Evolutionary conservation across 37 sponge, comb jelly and placozoan species (phyloP), one percentile per base, ranked within the genome.

Genomic region (Ianthella basta): DNA sequence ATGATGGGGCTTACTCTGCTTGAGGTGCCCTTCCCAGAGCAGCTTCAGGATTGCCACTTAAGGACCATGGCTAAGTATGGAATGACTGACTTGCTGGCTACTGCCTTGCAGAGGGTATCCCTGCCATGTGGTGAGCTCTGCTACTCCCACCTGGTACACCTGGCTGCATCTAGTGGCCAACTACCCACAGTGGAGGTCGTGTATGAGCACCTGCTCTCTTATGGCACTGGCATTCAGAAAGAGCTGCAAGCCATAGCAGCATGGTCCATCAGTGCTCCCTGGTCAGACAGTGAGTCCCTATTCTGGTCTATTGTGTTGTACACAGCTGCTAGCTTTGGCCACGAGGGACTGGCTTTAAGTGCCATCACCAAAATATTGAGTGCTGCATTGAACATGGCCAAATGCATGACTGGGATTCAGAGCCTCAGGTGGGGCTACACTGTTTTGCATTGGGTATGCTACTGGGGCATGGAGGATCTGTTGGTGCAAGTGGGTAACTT

Each of bases 391-490:
- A 36, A 32, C 33, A 75, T 12, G 13, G 39, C 23, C 20, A 38
- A 41, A 53, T 40, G 44, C 40, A 24, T 75, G n/a, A 75, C 53
- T 16, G n/a, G 10, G 44, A 14, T 75, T 19, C 27, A n/a, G 27
- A 18, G 55, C 53, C 1, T 2, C 54, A 50, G 39, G 23, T 13
- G 3, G 50, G 50, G 53, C 54, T 19, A 24, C 38, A 41, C 78
- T n/a, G 56, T 86, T 15, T 60, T 94, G 25, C 32, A 87, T 59
- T 86, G 79, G 67, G 79, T 81, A 37, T 90, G 94, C 66, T 94
- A 83, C 72, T 90, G 91, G 91, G 94, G 94, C 24, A 77, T 94
- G 81, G 55, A 5, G 0, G 86, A 78, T 34, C 69, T 90, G 6
- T 65, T 94, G 25, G 60, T 36, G 20, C 32, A 32, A 4, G 15